Evolutionary conservation across 1,140 invertebrate genomes (phyloP).

Genomic region (Drosophila santomea): DNA sequence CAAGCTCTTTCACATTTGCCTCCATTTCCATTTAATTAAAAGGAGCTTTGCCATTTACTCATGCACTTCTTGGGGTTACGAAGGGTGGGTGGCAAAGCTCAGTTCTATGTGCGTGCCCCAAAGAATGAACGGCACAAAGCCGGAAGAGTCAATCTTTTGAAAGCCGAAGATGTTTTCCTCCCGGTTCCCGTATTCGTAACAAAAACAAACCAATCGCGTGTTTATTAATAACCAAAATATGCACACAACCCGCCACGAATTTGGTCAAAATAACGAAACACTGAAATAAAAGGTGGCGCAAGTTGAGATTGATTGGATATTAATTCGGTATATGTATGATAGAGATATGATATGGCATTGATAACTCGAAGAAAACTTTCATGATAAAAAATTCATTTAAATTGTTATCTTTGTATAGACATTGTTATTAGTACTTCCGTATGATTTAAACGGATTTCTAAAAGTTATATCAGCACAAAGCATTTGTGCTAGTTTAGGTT

Average conservation of each 20-base stretch:
- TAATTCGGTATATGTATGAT: background rate
- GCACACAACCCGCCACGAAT: background rate
- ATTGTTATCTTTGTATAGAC: too few relatives aligned
- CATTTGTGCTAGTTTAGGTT: slow-evolving; percentile 10
- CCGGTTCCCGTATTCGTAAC: slow-evolving; percentile 52
- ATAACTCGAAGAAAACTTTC: background rate
- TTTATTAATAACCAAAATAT: slow-evolving; percentile 26
- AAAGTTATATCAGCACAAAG: background rate
- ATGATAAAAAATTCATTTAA: too few relatives aligned
- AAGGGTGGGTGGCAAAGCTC: slow-evolving; percentile 48
- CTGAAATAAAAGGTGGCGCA: background rate
- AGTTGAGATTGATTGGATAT: background rate
- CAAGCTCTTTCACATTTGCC: slow-evolving; percentile 66
- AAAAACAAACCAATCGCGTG: slow-evolving; percentile 47
- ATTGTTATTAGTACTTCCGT: slow-evolving; percentile 1
- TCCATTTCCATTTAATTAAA: slow-evolving; percentile 70
- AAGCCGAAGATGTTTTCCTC: slow-evolving; percentile 49
- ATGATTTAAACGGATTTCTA: background rate
- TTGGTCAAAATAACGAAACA: background rate
- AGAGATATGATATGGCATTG: background rate
- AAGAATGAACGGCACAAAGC: slow-evolving; percentile 34
- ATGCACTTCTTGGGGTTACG: slow-evolving; percentile 51
- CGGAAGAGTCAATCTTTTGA: slow-evolving; percentile 66
- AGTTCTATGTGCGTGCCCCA: slow-evolving; percentile 12
- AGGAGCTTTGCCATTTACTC: slow-evolving; percentile 73